Evolutionary conservation across 2,113 vertebrate genomes (phyloP), one percentile per base, ranked within the genome.

Genomic region (Cariama cristata): DNA sequence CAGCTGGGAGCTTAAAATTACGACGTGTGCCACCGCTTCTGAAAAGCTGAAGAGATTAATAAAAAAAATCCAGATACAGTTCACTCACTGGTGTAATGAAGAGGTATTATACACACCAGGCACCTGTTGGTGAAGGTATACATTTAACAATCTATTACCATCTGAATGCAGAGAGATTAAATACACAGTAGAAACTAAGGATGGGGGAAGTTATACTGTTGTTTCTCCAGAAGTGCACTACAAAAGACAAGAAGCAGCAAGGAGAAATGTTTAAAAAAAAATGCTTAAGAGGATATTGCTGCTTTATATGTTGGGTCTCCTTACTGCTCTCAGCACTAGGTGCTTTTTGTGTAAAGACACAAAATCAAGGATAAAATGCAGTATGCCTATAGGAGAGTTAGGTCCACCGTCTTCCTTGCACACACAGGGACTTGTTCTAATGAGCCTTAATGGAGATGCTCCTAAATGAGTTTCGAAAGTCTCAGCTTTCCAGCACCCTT

Each of bases 41-140:
- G 88, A 74, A 92, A 97, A 79, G 56, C 58, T 94, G 6, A 86
- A 91, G 83, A 93, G 88, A 93, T 97, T 91, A 89, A 94, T 94
- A 95, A 60, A 73, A 63, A 84, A 86, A 33, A 52, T 67, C 4
- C 45, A 86, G 86, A 84, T 87, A 58, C 53, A 40, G 81, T 71
- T 93, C 91, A 45, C 83, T 95, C 74, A 63, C 38, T 63, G 71
- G 84, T 85, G 76, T 91, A 88, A 95, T 88, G 80, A 95, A 96
- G 94, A 94, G 92, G 67, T 86, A 67, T 95, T 94, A 79, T 40
- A 86, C 62, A 58, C 86, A 83, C 68, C 92, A 91, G 88, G 80
- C 88, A 96, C 91, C 90, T 95, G 88, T 73, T 87, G 58, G 64
- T 58, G 85, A 92, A 95, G 88, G 86, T 94, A 67, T 79, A 71